phyloP scores from a whole-genome alignment of 2,113 vertebrate genomes.

The Paradisaea rubra region DNA sequence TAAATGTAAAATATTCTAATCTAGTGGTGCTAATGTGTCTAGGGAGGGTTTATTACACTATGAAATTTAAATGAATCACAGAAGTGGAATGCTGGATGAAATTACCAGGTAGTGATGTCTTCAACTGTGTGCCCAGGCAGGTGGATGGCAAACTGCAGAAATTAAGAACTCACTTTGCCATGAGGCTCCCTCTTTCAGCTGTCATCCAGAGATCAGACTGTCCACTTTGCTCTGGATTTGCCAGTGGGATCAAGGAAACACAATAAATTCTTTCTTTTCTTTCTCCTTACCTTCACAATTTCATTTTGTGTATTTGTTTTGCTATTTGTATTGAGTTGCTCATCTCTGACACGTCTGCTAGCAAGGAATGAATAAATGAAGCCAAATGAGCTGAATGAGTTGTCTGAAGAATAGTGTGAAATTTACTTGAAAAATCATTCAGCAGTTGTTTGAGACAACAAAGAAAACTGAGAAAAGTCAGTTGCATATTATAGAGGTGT shows the following conservation, averaged over 20 bases:
- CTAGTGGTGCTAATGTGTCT: slow-evolving; percentile 7
- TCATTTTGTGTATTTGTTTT: not conserved
- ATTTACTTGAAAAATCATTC: slow-evolving; percentile 15
- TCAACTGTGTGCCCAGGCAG: not conserved
- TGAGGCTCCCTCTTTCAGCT: not conserved
- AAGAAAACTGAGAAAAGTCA: not conserved
- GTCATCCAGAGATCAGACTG: not conserved
- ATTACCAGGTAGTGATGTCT: not conserved
- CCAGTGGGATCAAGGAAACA: not conserved
- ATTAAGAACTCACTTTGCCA: not conserved
- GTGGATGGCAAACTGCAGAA: not conserved
- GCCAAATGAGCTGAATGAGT: slow-evolving; percentile 17
- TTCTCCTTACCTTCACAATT: not conserved
- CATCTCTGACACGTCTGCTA: not conserved
- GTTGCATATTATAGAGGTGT: not conserved
- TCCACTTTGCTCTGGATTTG: not conserved
- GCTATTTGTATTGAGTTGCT: not conserved
- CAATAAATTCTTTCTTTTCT: not conserved
- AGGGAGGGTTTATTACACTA: not conserved
- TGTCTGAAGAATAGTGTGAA: slow-evolving; percentile 27
- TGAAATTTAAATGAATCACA: not conserved
- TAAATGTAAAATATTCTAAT: slow-evolving; percentile 54
- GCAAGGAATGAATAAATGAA: not conserved
- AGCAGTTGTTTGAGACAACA: not conserved
- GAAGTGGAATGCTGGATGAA: not conserved